Conservation (phyloP, 1,140 invertebrate species). For the Conus betulinus region DNA sequence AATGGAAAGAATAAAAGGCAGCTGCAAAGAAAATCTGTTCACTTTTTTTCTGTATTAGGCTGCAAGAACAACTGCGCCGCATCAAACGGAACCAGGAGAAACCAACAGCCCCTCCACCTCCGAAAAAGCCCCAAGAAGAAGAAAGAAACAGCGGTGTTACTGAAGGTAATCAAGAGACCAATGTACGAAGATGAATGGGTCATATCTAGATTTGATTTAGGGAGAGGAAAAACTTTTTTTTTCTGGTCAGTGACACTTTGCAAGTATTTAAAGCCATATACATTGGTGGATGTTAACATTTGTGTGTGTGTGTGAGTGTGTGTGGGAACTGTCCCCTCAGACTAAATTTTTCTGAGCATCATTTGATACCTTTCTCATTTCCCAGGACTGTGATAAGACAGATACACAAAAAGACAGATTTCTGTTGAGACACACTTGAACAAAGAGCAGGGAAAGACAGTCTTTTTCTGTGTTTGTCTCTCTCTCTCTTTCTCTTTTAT, state of each 20-base stretch:
- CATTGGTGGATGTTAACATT: background rate
- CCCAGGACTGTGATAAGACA: no score
- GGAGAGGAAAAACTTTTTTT: background rate
- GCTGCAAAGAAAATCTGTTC: background rate
- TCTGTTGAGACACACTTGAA: no score
- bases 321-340: background rate
- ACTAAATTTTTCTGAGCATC: no score
- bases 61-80: slow-evolving; percentile 96
- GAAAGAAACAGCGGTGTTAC: slow-evolving; percentile 61
- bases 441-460: no score
- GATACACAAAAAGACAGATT: no score
- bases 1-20: no score
- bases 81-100: slow-evolving; percentile 74
- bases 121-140: slow-evolving; percentile 72
- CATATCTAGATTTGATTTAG: no score
- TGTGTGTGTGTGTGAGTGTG: background rate
- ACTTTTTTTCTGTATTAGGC: slow-evolving; percentile 76
- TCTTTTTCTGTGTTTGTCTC: no score
- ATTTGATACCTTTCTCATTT: no score
- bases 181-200: background rate
- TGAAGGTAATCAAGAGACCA: slow-evolving; percentile 51
- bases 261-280: no score
- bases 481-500: no score
- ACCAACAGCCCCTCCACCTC: slow-evolving; percentile 55
- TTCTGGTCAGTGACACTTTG: background rate